Conservation (phyloP, 2,797 vertebrate species). For the Acridotheres tristis region DNA sequence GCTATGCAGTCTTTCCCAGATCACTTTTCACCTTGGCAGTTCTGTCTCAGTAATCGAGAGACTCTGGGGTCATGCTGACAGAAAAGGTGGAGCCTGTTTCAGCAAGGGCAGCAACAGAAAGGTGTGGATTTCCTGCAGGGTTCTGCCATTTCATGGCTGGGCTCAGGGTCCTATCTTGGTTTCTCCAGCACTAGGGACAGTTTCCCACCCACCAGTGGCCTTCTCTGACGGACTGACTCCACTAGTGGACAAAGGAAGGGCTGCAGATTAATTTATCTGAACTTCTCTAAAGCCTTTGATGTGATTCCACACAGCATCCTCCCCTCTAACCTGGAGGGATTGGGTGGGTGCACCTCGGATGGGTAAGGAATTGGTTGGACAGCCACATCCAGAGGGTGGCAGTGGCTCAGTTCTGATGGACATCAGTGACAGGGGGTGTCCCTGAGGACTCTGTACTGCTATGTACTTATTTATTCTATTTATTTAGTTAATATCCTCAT, state of each 20-base stretch:
- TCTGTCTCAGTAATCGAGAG: background rate
- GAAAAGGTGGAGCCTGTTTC: background rate
- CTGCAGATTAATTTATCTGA: background rate
- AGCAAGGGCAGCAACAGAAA: background rate
- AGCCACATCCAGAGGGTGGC: background rate
- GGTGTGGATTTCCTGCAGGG: background rate
- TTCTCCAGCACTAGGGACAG: background rate
- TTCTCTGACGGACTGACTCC: background rate
- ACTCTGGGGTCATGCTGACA: background rate
- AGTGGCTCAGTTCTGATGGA: background rate
- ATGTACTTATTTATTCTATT: background rate
- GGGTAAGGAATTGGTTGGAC: background rate
- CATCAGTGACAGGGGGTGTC: background rate
- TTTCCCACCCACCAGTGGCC: background rate
- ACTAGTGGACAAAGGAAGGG: background rate
- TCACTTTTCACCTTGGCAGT: background rate
- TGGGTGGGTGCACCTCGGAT: too few species aligned
- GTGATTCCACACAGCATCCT: background rate
- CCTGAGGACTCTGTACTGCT: background rate
- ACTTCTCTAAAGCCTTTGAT: background rate
- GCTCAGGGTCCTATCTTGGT: background rate
- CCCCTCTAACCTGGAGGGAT: background rate
- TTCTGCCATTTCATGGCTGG: background rate
- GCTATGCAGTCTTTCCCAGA: background rate
- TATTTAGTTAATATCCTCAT: background rate